phyloP scores from a whole-genome alignment of 2,888 invertebrate genomes.

The Brassicogethes aeneus region DNA sequence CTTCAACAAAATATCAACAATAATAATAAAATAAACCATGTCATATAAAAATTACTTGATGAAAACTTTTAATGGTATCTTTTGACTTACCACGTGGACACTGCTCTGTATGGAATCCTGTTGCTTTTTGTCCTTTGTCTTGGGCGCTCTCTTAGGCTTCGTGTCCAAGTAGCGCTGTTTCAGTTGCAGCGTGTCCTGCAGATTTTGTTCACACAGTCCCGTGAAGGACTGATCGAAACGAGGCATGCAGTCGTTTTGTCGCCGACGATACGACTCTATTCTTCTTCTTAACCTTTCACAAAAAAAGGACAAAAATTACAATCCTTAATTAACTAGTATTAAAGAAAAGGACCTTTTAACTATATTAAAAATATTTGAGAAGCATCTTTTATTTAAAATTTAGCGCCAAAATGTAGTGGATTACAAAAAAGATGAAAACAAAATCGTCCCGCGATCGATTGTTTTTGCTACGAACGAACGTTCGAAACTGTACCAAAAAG shows the following conservation, averaged over 20 bases:
- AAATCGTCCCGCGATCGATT: not conserved
- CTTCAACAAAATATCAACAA: too few species aligned
- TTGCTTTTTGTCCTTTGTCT: conserved; percentile 66
- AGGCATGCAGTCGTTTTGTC: conserved; percentile 79
- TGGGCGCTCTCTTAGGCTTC: conserved; percentile 80
- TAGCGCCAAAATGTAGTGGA: not conserved
- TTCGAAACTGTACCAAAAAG: conserved; percentile 11
- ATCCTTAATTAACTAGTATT: not conserved
- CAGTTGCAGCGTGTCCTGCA: conserved; percentile 78
- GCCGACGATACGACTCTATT: conserved; percentile 77
- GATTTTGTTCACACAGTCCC: conserved; percentile 82
- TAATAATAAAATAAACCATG: too few species aligned
- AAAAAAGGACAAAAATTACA: not conserved
- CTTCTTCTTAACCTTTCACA: conserved; percentile 57
- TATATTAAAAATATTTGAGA: not conserved
- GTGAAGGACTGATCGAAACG: conserved; percentile 82
- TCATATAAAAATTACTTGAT: too few species aligned
- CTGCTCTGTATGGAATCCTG: conserved; percentile 40
- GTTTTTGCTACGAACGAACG: not conserved
- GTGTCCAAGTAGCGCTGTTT: conserved; percentile 86
- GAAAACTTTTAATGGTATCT: too few species aligned
- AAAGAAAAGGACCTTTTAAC: not conserved
- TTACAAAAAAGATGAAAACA: not conserved
- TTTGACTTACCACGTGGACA: conserved; percentile 62
- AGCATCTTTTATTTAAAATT: not conserved